Conservation (phyloP, 2,888 invertebrate genomes). For the Drosophila nigritarsus region DNA sequence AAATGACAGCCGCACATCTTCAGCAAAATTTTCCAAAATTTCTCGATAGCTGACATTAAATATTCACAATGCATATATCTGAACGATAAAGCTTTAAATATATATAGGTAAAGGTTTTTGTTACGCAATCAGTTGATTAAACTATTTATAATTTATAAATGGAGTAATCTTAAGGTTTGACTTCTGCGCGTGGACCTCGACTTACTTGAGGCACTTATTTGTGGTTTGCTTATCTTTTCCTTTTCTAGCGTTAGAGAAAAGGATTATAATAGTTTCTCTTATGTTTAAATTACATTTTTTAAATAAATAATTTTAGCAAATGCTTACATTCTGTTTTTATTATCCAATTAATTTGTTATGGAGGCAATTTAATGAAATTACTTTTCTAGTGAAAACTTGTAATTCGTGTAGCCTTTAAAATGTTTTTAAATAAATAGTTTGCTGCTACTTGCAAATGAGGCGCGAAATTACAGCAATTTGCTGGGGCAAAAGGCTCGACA, state of each 20-base stretch:
- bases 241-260: neutral
- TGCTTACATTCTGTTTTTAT: neutral
- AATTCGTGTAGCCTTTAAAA: neutral
- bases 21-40: neutral
- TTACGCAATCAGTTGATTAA: neutral
- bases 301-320: neutral
- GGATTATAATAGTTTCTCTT: neutral
- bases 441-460: constrained; percentile 47
- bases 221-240: neutral
- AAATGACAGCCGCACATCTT: constrained; percentile 1
- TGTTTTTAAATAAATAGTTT: constrained; percentile 22
- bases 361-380: neutral
- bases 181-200: neutral
- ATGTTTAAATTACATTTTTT: neutral
- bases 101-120: neutral
- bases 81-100: neutral
- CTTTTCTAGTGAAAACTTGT: neutral
- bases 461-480: constrained; percentile 57
- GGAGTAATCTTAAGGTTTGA: neutral
- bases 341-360: neutral
- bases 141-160: neutral
- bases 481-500: constrained; percentile 24
- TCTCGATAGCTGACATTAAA: neutral
- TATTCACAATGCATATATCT: neutral
- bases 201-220: neutral